These are phyloP conservation scores for Drosophila borborema DNA, from an alignment of 2,888 invertebrate species.

Conservation along the genomic window DNA sequence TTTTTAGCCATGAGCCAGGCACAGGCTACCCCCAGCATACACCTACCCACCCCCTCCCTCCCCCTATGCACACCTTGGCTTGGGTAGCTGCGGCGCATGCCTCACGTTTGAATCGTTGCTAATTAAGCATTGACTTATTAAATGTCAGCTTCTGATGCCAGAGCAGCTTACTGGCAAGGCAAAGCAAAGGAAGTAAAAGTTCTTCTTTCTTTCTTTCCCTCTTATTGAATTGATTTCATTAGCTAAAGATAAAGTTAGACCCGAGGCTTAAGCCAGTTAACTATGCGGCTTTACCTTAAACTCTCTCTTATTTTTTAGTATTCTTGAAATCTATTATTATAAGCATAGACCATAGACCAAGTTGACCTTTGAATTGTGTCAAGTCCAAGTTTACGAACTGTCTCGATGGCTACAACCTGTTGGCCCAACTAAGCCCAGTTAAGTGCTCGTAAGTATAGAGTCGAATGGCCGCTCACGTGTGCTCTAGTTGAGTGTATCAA, in stretches of 20 bases:
- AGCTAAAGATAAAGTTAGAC: too few species aligned
- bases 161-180: not conserved
- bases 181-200: not conserved
- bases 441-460: constrained; percentile 1
- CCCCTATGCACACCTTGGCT: not conserved
- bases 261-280: fast-evolving
- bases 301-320: not conserved
- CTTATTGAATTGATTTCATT: not conserved
- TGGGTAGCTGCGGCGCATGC: not conserved
- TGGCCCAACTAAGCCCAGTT: not conserved
- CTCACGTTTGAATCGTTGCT: not conserved
- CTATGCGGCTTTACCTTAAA: not conserved
- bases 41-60: too few species aligned
- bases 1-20: constrained; percentile 18
- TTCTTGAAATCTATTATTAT: not conserved
- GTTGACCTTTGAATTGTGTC: not conserved
- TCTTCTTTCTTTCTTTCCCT: too few species aligned
- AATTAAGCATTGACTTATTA: constrained; percentile 12
- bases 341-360: not conserved
- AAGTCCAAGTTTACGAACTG: not conserved
- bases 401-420: not conserved
- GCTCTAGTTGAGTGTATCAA: too few species aligned
- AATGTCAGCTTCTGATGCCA: constrained; percentile 2
- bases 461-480: too few species aligned
- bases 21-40: not conserved